A percentile compares a stretch with the other conserved stretches of the same genome.
phyloP scores from a whole-genome alignment of 2,797 vertebrate species.

The Manis crassicaudata region DNA sequence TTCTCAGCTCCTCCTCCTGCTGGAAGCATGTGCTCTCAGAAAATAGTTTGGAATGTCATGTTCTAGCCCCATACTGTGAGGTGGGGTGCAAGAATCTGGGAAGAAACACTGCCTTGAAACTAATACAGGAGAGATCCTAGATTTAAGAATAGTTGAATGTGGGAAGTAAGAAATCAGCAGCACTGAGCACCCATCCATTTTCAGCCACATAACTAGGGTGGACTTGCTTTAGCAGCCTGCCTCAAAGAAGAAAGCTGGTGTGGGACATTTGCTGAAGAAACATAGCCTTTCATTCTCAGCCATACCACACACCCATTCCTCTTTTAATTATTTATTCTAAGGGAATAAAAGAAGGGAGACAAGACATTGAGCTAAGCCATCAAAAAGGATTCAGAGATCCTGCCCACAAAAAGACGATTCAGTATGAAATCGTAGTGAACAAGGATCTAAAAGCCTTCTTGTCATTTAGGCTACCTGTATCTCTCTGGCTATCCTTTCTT shows the following conservation, averaged over 20 bases:
- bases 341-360: neutral
- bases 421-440: neutral
- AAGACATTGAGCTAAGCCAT: neutral
- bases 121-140: neutral
- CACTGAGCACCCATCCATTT: neutral
- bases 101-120: neutral
- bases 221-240: neutral
- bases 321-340: neutral
- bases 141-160: neutral
- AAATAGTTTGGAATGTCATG: neutral
- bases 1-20: neutral
- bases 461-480: constrained; percentile 63
- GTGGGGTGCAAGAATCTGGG: neutral
- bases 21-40: neutral
- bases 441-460: neutral
- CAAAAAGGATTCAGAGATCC: neutral
- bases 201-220: neutral
- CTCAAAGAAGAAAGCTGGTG: neutral
- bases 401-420: constrained; percentile 11
- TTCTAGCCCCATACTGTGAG: neutral
- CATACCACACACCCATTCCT: neutral
- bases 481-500: constrained; percentile 37
- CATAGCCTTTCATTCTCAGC: neutral
- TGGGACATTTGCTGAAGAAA: neutral
- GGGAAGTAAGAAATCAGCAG: neutral